Evolutionary conservation across 2,888 invertebrate species (phyloP).

Genomic region (Phalangium opilio): DNA sequence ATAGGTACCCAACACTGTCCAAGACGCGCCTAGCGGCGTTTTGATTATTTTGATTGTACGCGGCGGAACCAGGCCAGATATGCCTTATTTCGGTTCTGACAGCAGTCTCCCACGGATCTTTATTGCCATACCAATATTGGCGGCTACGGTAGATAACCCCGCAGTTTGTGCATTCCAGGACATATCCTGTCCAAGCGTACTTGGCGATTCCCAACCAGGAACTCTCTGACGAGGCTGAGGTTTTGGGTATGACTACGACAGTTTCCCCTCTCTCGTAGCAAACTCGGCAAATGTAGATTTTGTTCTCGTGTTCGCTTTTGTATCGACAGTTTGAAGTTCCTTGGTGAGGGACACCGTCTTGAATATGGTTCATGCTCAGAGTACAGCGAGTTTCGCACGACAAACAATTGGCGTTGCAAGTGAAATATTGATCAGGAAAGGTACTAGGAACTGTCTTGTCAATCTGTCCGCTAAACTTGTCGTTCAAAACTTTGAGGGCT

Average conservation of each 20-base stretch:
- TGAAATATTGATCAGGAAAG: constrained; percentile 64
- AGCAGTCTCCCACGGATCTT: constrained; percentile 49
- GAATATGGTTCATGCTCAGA: constrained; percentile 31
- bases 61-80: constrained; percentile 44
- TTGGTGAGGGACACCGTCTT: constrained; percentile 27
- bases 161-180: constrained; percentile 57
- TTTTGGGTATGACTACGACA: constrained; percentile 42
- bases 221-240: constrained; percentile 35
- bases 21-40: constrained; percentile 48
- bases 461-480: constrained; percentile 55
- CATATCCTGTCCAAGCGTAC: constrained; percentile 60
- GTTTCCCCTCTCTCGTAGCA: constrained; percentile 46
- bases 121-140: constrained; percentile 66
- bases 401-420: constrained; percentile 52
- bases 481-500: constrained; percentile 52
- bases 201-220: constrained; percentile 53
- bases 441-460: constrained; percentile 42
- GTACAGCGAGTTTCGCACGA: constrained; percentile 44
- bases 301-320: constrained; percentile 56
- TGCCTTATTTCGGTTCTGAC: constrained; percentile 50
- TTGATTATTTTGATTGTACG: constrained; percentile 6
- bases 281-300: constrained; percentile 32
- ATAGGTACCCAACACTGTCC: constrained; percentile 46
- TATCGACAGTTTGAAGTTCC: constrained; percentile 37
- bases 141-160: constrained; percentile 55